phyloP scores from a whole-genome alignment of 2,888 invertebrate species.

The Eurytoma adleriae region DNA sequence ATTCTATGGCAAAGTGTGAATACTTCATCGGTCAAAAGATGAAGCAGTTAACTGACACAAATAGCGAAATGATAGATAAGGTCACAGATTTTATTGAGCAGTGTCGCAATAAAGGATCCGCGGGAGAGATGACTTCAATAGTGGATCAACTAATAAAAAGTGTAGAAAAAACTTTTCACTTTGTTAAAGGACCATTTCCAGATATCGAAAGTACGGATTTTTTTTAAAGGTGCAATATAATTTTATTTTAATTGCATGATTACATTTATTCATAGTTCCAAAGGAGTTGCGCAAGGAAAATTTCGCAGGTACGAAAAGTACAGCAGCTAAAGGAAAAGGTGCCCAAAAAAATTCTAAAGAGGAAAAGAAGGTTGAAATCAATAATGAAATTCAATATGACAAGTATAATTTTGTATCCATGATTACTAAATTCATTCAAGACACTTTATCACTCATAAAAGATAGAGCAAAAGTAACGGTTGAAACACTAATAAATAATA shows the following conservation, averaged over 20 bases:
- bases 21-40: constrained; percentile 50
- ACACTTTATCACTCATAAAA: constrained; percentile 37
- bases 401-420: constrained; percentile 29
- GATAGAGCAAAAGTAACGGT: constrained; percentile 32
- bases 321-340: not conserved
- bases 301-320: not conserved
- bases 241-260: not conserved
- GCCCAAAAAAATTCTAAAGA: constrained; percentile 1
- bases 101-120: constrained; percentile 22
- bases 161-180: constrained; percentile 15
- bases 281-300: too few species aligned
- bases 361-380: not conserved
- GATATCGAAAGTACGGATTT: constrained; percentile 35
- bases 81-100: constrained; percentile 29
- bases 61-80: not conserved
- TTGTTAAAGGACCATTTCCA: constrained; percentile 48
- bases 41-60: constrained; percentile 15
- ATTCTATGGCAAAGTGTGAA: constrained; percentile 56
- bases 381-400: not conserved
- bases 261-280: too few species aligned
- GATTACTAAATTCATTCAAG: constrained; percentile 38
- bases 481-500: not conserved
- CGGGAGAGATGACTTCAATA: not conserved
- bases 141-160: constrained; percentile 15
- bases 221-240: constrained; percentile 2